Conservation (phyloP, 1,140 invertebrate genomes). For the Drosophila nigromelanica region DNA sequence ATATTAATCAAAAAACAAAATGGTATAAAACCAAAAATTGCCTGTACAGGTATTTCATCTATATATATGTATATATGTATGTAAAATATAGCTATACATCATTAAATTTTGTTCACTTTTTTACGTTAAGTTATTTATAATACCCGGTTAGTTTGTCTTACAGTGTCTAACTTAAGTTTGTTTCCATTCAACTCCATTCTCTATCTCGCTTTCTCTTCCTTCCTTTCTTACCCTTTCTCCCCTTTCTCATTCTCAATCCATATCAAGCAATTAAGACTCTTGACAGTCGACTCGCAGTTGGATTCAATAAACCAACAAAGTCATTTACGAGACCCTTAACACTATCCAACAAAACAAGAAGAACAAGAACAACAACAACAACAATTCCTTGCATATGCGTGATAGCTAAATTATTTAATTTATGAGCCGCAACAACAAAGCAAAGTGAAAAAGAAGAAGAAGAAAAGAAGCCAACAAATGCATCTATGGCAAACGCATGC, state of each 20-base stretch:
- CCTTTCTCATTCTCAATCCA: not conserved
- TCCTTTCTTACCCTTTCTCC: not conserved
- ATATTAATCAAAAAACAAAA: too few relatives aligned
- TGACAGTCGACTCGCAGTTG: constrained; percentile 51
- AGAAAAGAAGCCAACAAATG: constrained; percentile 35
- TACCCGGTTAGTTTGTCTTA: not conserved
- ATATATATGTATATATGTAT: too few relatives aligned
- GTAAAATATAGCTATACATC: not conserved
- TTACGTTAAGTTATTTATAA: constrained; percentile 2
- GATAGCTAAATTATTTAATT: constrained; percentile 77
- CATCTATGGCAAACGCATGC: constrained; percentile 60
- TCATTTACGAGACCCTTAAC: constrained; percentile 74
- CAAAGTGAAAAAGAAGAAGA: constrained; percentile 11
- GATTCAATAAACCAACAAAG: constrained; percentile 67
- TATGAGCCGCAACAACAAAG: constrained; percentile 74
- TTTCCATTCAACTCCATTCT: not conserved
- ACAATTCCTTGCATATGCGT: constrained; percentile 8
- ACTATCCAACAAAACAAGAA: constrained; percentile 38
- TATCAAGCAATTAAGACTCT: constrained; percentile 40
- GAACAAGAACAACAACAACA: constrained; percentile 19
- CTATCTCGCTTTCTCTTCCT: not conserved
- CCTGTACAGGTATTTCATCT: too few relatives aligned
- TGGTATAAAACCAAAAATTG: too few relatives aligned
- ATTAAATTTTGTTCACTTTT: not conserved
- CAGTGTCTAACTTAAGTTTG: not conserved